Conservation (phyloP, 2,113 vertebrate species). For the Epinephelus moara region DNA sequence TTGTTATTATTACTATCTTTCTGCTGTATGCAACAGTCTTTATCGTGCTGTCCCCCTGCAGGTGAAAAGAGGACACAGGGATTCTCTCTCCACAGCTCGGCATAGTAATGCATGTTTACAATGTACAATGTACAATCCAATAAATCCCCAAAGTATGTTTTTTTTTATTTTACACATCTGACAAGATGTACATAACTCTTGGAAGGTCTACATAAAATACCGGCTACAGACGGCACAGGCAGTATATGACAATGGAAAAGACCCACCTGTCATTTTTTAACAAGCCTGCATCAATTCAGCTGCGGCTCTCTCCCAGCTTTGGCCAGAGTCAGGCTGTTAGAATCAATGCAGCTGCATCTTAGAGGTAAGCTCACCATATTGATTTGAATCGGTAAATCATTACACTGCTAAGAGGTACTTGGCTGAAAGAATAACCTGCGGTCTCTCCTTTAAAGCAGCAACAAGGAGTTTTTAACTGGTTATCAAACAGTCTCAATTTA, state of each 20-base stretch:
- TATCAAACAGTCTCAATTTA: too few species aligned
- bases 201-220: neutral
- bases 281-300: neutral
- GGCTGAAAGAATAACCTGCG: neutral
- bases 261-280: neutral
- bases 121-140: neutral
- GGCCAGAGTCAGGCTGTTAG: constrained; percentile 8
- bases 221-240: neutral
- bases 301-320: neutral
- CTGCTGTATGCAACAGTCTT: neutral
- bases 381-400: constrained; percentile 26
- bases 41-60: neutral
- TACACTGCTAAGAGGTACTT: constrained; percentile 10
- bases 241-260: neutral
- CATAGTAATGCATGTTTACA: too few species aligned
- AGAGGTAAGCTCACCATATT: neutral
- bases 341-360: neutral
- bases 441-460: neutral
- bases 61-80: neutral
- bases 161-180: neutral
- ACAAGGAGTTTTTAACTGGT: too few species aligned
- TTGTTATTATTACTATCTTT: neutral
- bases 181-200: neutral
- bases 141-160: neutral
- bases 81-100: neutral